These are phyloP conservation scores for Atta cephalotes DNA, from an alignment of 1,140 invertebrate genomes.

Conservation along the genomic window DNA sequence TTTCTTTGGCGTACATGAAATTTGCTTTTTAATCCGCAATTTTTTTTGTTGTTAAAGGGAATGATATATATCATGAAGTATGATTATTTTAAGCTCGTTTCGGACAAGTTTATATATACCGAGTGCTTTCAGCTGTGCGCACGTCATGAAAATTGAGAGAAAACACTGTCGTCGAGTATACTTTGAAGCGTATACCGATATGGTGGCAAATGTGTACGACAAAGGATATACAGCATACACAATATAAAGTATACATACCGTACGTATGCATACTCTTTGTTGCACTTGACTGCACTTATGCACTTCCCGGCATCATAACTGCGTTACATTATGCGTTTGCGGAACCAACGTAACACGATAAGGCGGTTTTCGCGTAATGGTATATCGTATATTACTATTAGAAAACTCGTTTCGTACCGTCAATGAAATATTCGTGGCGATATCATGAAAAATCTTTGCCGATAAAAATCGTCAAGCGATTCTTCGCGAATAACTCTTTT, in stretches of 20 bases:
- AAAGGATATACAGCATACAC: conserved; percentile 44
- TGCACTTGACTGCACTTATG: conserved; percentile 61
- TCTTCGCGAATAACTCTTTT: conserved; percentile 23
- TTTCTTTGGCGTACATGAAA: not conserved
- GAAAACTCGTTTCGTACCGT: not conserved
- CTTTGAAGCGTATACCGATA: conserved; percentile 49
- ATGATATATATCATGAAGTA: not conserved
- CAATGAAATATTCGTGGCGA: not conserved
- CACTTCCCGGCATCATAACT: conserved; percentile 56
- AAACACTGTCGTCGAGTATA: conserved; percentile 41
- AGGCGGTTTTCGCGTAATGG: conserved; percentile 42
- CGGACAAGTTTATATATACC: conserved; percentile 20
- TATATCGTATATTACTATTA: conserved; percentile 1
- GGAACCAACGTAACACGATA: conserved; percentile 49
- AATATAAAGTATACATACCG: conserved; percentile 34
- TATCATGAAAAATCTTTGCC: not conserved
- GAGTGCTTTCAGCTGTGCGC: conserved; percentile 10
- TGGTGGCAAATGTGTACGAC: conserved; percentile 50
- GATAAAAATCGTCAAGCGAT: conserved; percentile 23
- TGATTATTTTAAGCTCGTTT: conserved; percentile 54
- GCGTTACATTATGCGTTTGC: conserved; percentile 54
- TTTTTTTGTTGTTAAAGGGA: conserved; percentile 21
- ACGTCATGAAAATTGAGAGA: conserved; percentile 57
- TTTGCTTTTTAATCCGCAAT: not conserved
- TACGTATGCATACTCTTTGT: conserved; percentile 54